Base-by-base conservation (phyloP, 1,140 invertebrate genomes). In the Anastrepha ludens region DNA sequence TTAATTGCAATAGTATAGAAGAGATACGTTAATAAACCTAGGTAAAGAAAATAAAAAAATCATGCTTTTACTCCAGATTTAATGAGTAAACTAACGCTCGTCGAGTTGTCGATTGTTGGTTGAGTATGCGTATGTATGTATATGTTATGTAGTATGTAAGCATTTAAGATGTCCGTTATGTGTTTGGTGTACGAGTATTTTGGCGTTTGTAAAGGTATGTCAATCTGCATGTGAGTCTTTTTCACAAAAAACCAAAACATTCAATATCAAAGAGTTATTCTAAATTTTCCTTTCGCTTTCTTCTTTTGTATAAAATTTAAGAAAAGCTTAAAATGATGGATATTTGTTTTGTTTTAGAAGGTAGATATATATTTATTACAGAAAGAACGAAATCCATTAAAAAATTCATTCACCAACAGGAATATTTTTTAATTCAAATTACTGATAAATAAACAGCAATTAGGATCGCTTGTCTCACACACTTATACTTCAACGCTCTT, bases 311-410 rank as follows among this genome's bases (percentile, higher is more conserved):
- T 55, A 81, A 81, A 81, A 81, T 81, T 81, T 74, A 55, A 81
- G 44, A 81, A 81, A 41, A 81, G 74, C 74, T 55, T 81, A 50
- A 81, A 81, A 81, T 81, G 47, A 81, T 55, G n/a, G 50, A 81
- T 81, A 55, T 55, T 55, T 58, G 6, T 81, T 70, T 65, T 44
- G 67, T 81, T 81, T 81, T 81, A 81, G 74, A 81, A 81, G 74
- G 74, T 81, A 81, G 74, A 81, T 81, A 81, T 81, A 81, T 81
- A 55, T 81, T 81, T 81, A 81, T 81, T 81, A 81, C 74, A 81
- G 74, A 81, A 81, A 81, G 74, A 81, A 81, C 74, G 74, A 81
- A 81, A 81, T 81, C 74, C 50, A 81, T 81, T 81, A 58, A 81
- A 81, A 74, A 81, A 81, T 78, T 81, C 47, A 81, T 81, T 50